Evolutionary conservation across 1,140 invertebrate genomes (phyloP).

Genomic region (Drosophila pruinosa): DNA sequence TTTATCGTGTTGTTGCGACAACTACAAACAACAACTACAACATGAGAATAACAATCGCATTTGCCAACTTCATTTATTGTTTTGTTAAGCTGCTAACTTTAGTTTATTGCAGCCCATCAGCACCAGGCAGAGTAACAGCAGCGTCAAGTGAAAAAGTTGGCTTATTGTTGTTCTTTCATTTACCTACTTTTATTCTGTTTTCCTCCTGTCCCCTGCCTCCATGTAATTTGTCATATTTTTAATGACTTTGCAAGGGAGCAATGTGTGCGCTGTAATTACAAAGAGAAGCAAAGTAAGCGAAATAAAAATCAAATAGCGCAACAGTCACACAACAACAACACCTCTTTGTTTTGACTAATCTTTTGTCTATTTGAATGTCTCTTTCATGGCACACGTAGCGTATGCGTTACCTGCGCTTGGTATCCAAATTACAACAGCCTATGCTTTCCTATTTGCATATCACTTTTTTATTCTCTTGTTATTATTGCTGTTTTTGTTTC

Average conservation of each 20-base stretch:
- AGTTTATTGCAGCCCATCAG: conserved; percentile 70
- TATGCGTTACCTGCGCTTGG: conserved; percentile 66
- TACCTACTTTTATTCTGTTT: background rate
- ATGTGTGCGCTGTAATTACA: conserved; percentile 55
- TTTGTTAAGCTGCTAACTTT: conserved; percentile 80
- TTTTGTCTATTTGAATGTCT: conserved; percentile 47
- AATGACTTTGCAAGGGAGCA: conserved; percentile 73
- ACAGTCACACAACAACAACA: conserved; percentile 10
- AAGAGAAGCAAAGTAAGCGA: conserved; percentile 41
- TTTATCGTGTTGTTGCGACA: conserved; percentile 24
- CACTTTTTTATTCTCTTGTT: conserved; percentile 2
- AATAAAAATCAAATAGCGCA: conserved; percentile 37
- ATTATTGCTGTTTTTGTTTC: conserved; percentile 6
- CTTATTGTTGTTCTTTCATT: conserved; percentile 5
- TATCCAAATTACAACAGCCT: conserved; percentile 15
- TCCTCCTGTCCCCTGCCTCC: conserved; percentile 13
- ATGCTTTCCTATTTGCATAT: background rate
- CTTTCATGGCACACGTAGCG: conserved; percentile 39
- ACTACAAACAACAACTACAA: background rate
- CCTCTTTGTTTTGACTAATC: conserved; percentile 59
- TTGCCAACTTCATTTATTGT: conserved; percentile 79
- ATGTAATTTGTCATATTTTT: conserved; percentile 79
- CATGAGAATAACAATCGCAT: conserved; percentile 71
- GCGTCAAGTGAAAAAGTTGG: conserved; percentile 36
- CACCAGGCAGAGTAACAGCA: conserved; percentile 21